A percentile compares a stretch with the other conserved stretches of the same genome.
These are phyloP conservation scores for Epinotia nisella DNA, from an alignment of 2,888 invertebrate genomes.

Conservation along the genomic window DNA sequence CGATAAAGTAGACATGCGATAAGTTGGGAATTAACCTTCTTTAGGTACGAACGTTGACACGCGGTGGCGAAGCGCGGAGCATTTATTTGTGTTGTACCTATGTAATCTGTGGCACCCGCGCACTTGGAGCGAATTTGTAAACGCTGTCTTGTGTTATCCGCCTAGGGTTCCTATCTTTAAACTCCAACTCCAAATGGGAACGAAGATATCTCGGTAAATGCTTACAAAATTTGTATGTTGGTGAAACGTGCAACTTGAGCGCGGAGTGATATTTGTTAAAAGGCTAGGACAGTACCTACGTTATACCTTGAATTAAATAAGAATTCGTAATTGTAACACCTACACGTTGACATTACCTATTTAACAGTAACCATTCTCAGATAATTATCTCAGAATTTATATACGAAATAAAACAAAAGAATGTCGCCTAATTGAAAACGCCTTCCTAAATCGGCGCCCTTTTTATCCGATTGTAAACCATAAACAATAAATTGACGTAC, in stretches of 20 bases:
- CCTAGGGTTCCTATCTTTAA: background rate
- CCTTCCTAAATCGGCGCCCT: slow-evolving; percentile 41
- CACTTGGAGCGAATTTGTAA: background rate
- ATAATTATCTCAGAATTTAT: slow-evolving; percentile 10
- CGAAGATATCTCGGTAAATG: too few relatives aligned
- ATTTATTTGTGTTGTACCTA: background rate
- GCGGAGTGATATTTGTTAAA: too few relatives aligned
- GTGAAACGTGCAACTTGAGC: too few relatives aligned
- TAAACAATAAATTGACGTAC: slow-evolving; percentile 45
- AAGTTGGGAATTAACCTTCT: slow-evolving; percentile 17
- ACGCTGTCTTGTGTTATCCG: background rate
- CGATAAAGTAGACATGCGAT: slow-evolving; percentile 28
- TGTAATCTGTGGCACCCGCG: background rate
- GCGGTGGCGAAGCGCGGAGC: background rate
- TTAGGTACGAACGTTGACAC: background rate
- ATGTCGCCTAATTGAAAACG: slow-evolving; percentile 42
- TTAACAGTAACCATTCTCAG: background rate
- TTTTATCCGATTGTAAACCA: slow-evolving; percentile 44
- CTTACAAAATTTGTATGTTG: too few relatives aligned
- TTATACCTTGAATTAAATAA: background rate
- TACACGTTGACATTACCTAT: background rate
- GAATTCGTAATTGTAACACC: background rate
- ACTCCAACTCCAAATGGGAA: too few relatives aligned
- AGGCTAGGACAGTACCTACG: too few relatives aligned
- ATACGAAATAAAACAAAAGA: slow-evolving; percentile 25